Evolutionary conservation across 1,140 invertebrate species (phyloP), one percentile per base, ranked within the genome.

Genomic region (Cecropterus lyciades): DNA sequence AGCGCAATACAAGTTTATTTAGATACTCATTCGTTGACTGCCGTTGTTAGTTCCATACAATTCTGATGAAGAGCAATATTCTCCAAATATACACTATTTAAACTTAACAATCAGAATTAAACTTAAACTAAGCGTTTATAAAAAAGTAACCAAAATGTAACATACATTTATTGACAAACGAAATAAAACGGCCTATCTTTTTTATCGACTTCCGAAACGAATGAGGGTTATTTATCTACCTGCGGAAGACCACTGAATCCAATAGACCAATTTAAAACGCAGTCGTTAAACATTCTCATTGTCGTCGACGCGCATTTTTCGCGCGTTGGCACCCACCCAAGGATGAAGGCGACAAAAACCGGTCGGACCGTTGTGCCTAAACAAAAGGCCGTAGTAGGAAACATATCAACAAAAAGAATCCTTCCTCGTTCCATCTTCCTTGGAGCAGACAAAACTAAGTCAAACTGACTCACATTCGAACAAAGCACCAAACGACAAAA

Each of bases 401-500:
- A 79, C 74, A 80, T 77, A 70, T 71, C 55, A 65, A 73, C 70
- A 77, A 81, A 65, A 72, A 75, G 63, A 55, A 16, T 71, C 45
- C 72, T 84, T 81, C 82, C 80, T 82, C 49, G 70, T 82, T 77
- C 68, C 72, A 79, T 71, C 72, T 76, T 72, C 66, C 20, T 45
- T 69, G 69, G 10, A n/a, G 13, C 6, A 15, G 27, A 17, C 10
- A 11, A 30, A 30, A 30, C 27, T 30, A 14, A 15, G 15, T 20
- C 10, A 40, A 17, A 15, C 46, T 82, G 80, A 85, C 48, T 82
- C 79, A 79, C 51, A 11, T 16, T 0, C 51, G 48, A 60, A 85
- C 82, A 85, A 85, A 85, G 82, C 77, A 48, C 57, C 69, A 64
- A 24, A 33, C 43, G 67, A 77, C 76, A 83, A 82, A 79, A 85